phyloP scores from a whole-genome alignment of 2,888 invertebrate genomes.

The Syritta pipiens region DNA sequence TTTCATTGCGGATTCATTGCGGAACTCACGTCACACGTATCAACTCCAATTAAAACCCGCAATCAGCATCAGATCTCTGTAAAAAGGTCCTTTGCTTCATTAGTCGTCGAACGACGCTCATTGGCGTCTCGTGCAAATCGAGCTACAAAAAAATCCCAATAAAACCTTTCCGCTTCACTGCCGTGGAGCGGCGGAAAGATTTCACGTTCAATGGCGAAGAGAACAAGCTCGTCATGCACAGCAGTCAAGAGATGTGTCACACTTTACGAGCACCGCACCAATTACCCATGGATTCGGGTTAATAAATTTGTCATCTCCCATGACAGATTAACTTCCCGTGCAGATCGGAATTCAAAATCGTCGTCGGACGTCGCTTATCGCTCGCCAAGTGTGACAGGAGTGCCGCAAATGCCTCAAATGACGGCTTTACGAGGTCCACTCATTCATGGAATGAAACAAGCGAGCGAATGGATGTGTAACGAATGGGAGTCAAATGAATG shows the following conservation, averaged over 20 bases:
- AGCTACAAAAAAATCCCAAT: neutral
- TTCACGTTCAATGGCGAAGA: neutral
- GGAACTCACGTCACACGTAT: too few relatives aligned
- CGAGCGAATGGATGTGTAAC: conserved; percentile 6
- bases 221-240: conserved; percentile 2
- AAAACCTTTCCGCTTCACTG: neutral
- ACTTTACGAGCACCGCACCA: conserved; percentile 3
- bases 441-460: neutral
- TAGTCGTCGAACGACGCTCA: neutral
- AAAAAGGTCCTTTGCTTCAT: neutral
- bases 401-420: too few relatives aligned
- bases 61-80: too few relatives aligned
- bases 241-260: conserved; percentile 6
- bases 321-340: conserved; percentile 19
- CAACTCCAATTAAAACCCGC: too few relatives aligned
- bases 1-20: too few relatives aligned
- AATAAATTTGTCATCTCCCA: conserved; percentile 17
- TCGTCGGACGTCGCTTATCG: too few relatives aligned
- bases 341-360: neutral
- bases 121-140: too few relatives aligned
- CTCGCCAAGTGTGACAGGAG: too few relatives aligned
- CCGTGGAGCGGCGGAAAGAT: neutral
- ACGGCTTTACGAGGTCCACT: neutral
- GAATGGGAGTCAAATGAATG: neutral
- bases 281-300: conserved; percentile 3